These are phyloP conservation scores for Percina caprodes DNA, from an alignment of 2,113 vertebrate species.

Conservation along the genomic window DNA sequence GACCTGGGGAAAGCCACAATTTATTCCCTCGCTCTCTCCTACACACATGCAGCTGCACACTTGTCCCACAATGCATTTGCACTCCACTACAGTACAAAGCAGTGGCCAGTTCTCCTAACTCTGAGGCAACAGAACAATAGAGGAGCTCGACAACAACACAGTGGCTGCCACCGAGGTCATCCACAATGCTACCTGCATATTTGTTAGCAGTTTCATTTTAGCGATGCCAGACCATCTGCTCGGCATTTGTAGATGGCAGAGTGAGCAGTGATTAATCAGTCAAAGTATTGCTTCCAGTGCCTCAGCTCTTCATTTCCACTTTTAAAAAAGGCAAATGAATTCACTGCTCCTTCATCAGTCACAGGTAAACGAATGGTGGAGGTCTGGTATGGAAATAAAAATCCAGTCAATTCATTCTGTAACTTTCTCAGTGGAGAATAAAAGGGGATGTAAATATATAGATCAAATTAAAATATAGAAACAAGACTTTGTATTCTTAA, in stretches of 20 bases:
- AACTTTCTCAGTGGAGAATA: not conserved
- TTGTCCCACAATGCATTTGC: constrained; percentile 54
- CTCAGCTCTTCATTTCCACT: constrained; percentile 47
- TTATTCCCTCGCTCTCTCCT: not conserved
- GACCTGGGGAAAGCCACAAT: constrained; percentile 20
- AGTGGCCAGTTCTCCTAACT: constrained; percentile 28
- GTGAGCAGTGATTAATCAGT: constrained; percentile 73
- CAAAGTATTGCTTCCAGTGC: constrained; percentile 58
- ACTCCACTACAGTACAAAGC: constrained; percentile 47
- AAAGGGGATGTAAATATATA: not conserved
- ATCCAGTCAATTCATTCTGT: not conserved
- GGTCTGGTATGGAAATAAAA: not conserved
- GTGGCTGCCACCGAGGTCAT: constrained; percentile 55
- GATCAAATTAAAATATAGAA: not conserved
- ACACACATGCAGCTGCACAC: constrained; percentile 51
- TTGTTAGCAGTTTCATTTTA: constrained; percentile 74
- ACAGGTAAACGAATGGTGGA: constrained; percentile 38
- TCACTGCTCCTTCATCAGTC: constrained; percentile 39
- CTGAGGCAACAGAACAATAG: constrained; percentile 60
- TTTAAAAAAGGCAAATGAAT: constrained; percentile 43
- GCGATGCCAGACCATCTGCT: constrained; percentile 79
- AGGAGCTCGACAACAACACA: constrained; percentile 35
- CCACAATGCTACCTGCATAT: constrained; percentile 71
- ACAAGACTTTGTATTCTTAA: not conserved
- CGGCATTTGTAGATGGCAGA: constrained; percentile 68